Evolutionary conservation across 2,888 invertebrate genomes (phyloP).

Genomic region (Acronicta aceris): DNA sequence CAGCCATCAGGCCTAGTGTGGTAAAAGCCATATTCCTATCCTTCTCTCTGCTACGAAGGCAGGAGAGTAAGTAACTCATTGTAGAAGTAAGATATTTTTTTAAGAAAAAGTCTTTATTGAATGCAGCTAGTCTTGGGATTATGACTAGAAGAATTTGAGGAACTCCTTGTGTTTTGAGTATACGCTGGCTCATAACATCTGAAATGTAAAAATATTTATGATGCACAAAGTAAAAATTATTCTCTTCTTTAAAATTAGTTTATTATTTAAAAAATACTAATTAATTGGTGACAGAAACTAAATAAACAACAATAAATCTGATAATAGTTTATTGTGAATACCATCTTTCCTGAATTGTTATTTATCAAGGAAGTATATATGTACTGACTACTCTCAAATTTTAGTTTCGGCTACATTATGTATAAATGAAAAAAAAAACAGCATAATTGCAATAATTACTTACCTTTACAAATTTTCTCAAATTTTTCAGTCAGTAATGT

Average conservation of each 20-base stretch:
- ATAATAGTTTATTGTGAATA: too few species aligned
- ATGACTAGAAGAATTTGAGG: slow-evolving; percentile 96
- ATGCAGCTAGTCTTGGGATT: slow-evolving; percentile 97
- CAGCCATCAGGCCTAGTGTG: slow-evolving; percentile 96
- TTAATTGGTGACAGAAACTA: too few species aligned
- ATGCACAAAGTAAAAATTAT: neutral
- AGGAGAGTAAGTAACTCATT: slow-evolving; percentile 93
- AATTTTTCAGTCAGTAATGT: slow-evolving; percentile 95
- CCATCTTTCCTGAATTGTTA: too few species aligned
- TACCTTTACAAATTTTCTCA: slow-evolving; percentile 92
- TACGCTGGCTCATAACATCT: slow-evolving; percentile 94
- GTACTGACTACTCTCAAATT: too few species aligned
- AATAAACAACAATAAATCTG: too few species aligned
- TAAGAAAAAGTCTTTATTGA: slow-evolving; percentile 94
- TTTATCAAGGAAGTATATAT: too few species aligned
- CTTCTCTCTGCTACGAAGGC: slow-evolving; percentile 94
- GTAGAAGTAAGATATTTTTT: slow-evolving; percentile 92
- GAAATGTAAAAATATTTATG: slow-evolving; percentile 59
- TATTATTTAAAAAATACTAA: too few species aligned
- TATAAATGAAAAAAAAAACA: too few species aligned
- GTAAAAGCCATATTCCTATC: slow-evolving; percentile 96
- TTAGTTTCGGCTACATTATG: too few species aligned
- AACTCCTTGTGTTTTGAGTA: slow-evolving; percentile 93
- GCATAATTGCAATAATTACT: neutral
- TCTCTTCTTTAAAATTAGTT: too few species aligned